phyloP scores from a whole-genome alignment of 2,113 vertebrate species.

The Terrapene triunguis region DNA sequence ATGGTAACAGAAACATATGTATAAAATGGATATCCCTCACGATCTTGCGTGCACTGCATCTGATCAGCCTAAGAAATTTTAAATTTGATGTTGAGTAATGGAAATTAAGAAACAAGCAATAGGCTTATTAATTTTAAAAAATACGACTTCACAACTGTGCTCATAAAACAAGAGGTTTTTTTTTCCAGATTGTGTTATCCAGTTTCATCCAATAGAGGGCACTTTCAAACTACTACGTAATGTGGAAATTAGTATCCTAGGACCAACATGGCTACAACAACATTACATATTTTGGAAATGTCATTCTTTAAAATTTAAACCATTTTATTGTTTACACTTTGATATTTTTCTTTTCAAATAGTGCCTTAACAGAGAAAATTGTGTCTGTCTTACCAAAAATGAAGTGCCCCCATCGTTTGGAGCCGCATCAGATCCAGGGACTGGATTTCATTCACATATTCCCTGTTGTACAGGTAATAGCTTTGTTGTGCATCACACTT shows the following conservation, averaged over 20 bases:
- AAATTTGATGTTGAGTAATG: not conserved
- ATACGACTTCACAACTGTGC: not conserved
- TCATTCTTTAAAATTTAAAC: not conserved
- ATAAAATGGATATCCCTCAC: not conserved
- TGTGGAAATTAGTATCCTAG: not conserved
- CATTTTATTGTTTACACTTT: not conserved
- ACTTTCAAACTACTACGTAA: not conserved
- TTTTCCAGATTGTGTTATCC: not conserved
- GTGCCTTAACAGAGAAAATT: constrained; percentile 97
- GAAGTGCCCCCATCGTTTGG: constrained; percentile 97
- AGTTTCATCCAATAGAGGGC: constrained; percentile 58
- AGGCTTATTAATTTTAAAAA: not conserved
- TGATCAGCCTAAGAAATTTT: not conserved
- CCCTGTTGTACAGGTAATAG: constrained; percentile 93
- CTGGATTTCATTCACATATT: constrained; percentile 99
- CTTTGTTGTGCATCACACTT: not conserved
- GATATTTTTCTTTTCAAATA: constrained; percentile 60
- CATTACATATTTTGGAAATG: not conserved
- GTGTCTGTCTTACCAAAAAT: constrained; percentile 97
- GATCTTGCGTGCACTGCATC: not conserved
- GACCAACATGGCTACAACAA: not conserved
- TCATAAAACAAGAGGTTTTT: not conserved
- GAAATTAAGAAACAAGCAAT: not conserved
- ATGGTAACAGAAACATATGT: not conserved
- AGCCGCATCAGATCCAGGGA: constrained; percentile 98